These are phyloP conservation scores for Leucoma salicis DNA, from an alignment of 2,888 invertebrate genomes.

Conservation along the genomic window DNA sequence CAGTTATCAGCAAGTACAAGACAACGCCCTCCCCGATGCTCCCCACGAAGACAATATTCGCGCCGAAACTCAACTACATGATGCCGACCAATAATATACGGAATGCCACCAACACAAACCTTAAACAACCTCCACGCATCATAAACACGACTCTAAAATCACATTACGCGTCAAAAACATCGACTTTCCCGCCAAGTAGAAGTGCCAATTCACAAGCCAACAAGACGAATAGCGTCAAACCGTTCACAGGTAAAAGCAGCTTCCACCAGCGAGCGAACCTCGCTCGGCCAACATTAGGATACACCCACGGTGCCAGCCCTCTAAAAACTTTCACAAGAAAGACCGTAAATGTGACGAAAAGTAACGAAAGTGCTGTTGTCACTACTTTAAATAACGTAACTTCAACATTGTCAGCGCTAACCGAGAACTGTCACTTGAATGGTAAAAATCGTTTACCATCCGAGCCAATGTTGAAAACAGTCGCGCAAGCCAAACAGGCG, in stretches of 20 bases:
- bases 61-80: slow-evolving; percentile 74
- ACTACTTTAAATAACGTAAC: slow-evolving; percentile 62
- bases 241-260: slow-evolving; percentile 64
- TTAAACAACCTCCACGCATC: slow-evolving; percentile 62
- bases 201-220: slow-evolving; percentile 67
- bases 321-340: slow-evolving; percentile 69
- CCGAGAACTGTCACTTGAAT: slow-evolving; percentile 74
- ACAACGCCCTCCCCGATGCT: slow-evolving; percentile 70
- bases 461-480: slow-evolving; percentile 64
- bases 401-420: slow-evolving; percentile 67
- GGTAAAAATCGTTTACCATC: slow-evolving; percentile 69
- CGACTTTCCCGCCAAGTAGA: slow-evolving; percentile 74
- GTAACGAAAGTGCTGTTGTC: slow-evolving; percentile 50
- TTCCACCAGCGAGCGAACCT: slow-evolving; percentile 73
- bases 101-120: slow-evolving; percentile 66
- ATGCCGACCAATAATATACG: slow-evolving; percentile 71
- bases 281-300: slow-evolving; percentile 60
- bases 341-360: slow-evolving; percentile 47
- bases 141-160: slow-evolving; percentile 58
- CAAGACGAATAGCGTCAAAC: slow-evolving; percentile 54
- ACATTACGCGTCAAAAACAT: slow-evolving; percentile 68
- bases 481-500: slow-evolving; percentile 43
- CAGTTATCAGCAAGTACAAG: slow-evolving; percentile 74
- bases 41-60: slow-evolving; percentile 66
- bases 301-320: slow-evolving; percentile 63